Evolutionary conservation across 1,140 invertebrate species (phyloP), one percentile per base, ranked within the genome.

Genomic region (Charaxes varanes): DNA sequence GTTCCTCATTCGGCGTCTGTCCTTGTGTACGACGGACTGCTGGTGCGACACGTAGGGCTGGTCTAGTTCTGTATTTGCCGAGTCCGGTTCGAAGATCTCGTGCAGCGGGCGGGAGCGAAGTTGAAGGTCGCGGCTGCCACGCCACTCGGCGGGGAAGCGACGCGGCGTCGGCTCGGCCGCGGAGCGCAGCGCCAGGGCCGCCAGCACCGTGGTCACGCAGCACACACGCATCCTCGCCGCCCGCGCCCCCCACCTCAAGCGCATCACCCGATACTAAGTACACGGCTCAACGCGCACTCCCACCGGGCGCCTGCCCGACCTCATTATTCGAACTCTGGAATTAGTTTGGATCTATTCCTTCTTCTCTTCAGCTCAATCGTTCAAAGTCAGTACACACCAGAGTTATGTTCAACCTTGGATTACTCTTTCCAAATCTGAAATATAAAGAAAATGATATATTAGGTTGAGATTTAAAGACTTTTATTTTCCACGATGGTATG

Each of bases 251-350:
- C 68, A 62, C 64, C 63, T 62, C 61, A 62, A 52, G 41, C 58
- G 56, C 74, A 68, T 76, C 57, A 16, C 55, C 62, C 44, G 35
- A 52, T 65, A 79, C 69, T 79, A 82, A 76, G 72, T 79, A 55
- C 57, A 74, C 65, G 62, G 43, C 41, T 50, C 57, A 33, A 53
- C 50, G 49, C 53, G 50, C 42, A 47, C 62, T 46, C 59, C 46
- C 62, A 43, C 50, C 53, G 71, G 73, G 69, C 68, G 57, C 65
- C 41, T 65, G 66, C 72, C 72, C 74, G 48, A 69, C 72, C 72
- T 67, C 77, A 81, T 81, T 78, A 79, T 79, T 69, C 35, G 42
- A 58, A 35, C 49, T 57, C 42, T 46, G 33, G 41, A 26, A 41
- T 28, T 47, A 33, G 26, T 26, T 38, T 42, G 23, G 35, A 34